Base-by-base conservation (phyloP, 2,797 vertebrate genomes). In the Spinibarbus caldwelli region DNA sequence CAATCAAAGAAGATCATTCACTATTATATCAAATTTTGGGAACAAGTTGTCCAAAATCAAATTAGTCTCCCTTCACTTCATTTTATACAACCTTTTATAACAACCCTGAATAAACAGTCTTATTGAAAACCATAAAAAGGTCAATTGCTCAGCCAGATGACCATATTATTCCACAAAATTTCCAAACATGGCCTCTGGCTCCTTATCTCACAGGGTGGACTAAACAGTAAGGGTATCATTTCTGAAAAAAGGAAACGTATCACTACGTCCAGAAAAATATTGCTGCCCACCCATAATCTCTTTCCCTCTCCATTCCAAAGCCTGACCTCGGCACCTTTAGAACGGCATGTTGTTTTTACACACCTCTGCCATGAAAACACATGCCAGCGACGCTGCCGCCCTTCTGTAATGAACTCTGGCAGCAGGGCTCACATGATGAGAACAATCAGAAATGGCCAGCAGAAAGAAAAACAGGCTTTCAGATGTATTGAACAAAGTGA, bases 291-390 rank as follows among this genome's bases (percentile, higher is more conserved):
- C 43, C n/a, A 66, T 78, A 59, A 59, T 78, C 36, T 45, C 52
- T 10, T 66, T 36, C 49, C 77, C 83, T 80, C 70, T 43, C 66
- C 67, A 80, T 71, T 8, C 78, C 64, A 82, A 49, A 49, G 82
- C 36, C 19, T 75, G 77, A 71, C 45, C n/a, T n/a, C n/a, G n/a
- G n/a, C n/a, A n/a, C n/a, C 64, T 29, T 66, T 87, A 34, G 6
- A 75, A 26, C 71, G 12, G 17, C 29, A 23, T 90, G 91, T 91
- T 93, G 91, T 85, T 90, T 26, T 88, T 90, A 91, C 78, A 54
- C 7, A 4, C 21, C 62, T 15, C 15, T 43, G 34, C 57, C 71
- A 41, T 59, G 34, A 91, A 89, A 90, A 90, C 90, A 90, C 89
- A 90, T 81, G 88, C 86, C 91, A 89, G 91, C 5, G 26, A 89